Percentiles rank a stretch among this genome's conserved stretches.
phyloP scores from a whole-genome alignment of 2,888 invertebrate species.

The Aphidoletes aphidimyza region DNA sequence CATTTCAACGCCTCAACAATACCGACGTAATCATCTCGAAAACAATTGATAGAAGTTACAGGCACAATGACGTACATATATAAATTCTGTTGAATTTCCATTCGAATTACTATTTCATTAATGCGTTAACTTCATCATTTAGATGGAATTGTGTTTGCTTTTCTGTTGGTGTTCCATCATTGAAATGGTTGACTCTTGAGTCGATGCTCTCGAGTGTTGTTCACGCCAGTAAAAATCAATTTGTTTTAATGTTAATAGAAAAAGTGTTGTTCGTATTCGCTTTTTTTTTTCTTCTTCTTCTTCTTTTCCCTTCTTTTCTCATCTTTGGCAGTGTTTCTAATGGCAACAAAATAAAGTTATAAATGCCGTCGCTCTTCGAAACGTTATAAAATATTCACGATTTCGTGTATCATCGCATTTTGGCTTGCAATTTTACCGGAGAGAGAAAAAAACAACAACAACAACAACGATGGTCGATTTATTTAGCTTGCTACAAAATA shows the following conservation, averaged over 20 bases:
- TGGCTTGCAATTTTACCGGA: neutral
- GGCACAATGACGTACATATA: no score
- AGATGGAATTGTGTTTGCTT: neutral
- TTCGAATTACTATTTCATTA: neutral
- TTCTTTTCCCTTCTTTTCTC: no score
- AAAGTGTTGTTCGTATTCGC: neutral
- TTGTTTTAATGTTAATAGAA: conserved; percentile 28
- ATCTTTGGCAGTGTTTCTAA: neutral
- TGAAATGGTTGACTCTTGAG: neutral
- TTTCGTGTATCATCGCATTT: neutral
- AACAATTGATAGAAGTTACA: no score
- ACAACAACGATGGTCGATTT: neutral
- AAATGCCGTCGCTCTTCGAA: neutral
- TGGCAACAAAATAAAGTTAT: conserved; percentile 17
- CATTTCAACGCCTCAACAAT: no score
- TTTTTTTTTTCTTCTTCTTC: neutral
- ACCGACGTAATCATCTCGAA: no score
- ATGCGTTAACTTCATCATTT: neutral
- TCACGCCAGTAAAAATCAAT: conserved; percentile 2
- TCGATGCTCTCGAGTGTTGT: neutral
- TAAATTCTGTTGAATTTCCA: neutral
- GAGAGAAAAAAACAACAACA: neutral
- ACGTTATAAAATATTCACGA: conserved; percentile 25
- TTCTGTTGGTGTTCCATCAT: neutral
- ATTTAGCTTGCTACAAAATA: no score